Evolutionary conservation across 2,888 invertebrate species (phyloP), one percentile per base, ranked within the genome.

Genomic region (Drosophila meridiana): DNA sequence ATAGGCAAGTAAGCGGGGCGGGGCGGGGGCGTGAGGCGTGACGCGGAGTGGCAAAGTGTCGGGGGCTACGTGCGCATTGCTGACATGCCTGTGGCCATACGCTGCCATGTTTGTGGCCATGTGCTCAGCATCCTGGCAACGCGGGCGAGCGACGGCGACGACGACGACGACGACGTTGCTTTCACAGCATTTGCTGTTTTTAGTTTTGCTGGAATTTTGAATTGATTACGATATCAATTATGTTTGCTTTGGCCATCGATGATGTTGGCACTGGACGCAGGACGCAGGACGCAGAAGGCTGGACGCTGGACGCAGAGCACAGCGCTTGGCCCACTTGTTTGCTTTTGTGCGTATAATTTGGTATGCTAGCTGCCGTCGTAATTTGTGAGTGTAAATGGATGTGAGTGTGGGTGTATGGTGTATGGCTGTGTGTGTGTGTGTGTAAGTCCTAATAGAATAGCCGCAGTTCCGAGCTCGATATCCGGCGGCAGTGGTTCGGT

Each of bases 161-260:
- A 52, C 20, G 34, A 34, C 34, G 52, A 26, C 55, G 67, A 40
- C 56, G 69, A 65, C 71, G 72, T 76, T 82, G 88, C 78, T 81
- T 80, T 86, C 80, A 83, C 76, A 89, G 86, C 86, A 76, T 72
- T 90, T 78, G 87, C 80, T 80, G 89, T 86, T 90, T 85, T 90
- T 84, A 90, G 91, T 87, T 90, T 77, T 80, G 78, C 83, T 70
- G 89, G 85, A 90, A 90, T 90, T 90, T 91, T 90, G 90, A 90
- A 90, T 90, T 90, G 90, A 90, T 90, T 90, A 89, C 90, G 90
- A 89, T 90, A 91, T 91, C 90, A 91, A 90, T 91, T 90, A 90
- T 91, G 90, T 90, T 90, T 90, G 90, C 87, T 88, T 90, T 71
- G 79, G 87, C 77, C 89, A 86, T 77, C 73, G 83, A 79, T 69